Conservation (phyloP, 1,140 invertebrate species). For the Eriocheir sinensis region DNA sequence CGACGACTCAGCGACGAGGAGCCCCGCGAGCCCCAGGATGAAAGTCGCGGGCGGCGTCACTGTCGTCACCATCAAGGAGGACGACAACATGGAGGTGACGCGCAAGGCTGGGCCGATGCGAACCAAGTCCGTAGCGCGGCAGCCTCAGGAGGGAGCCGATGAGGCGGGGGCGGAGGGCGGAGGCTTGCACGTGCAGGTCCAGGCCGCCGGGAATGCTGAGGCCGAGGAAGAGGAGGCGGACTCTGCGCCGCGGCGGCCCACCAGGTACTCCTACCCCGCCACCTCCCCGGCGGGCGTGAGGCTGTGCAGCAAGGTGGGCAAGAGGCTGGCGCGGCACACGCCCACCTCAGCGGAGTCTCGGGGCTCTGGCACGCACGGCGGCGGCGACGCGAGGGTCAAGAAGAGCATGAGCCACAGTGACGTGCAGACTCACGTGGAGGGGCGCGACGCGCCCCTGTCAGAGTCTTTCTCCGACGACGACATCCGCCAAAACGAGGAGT, state of each 20-base stretch:
- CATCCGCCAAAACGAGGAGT: slow-evolving; percentile 63
- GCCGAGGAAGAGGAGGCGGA: background rate
- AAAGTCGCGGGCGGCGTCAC: slow-evolving; percentile 42
- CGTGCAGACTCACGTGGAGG: slow-evolving; percentile 58
- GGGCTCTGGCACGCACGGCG: background rate
- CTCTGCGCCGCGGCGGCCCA: background rate
- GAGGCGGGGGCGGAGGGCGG: background rate
- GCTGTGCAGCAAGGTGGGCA: slow-evolving; percentile 53
- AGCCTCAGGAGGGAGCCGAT: slow-evolving; percentile 12
- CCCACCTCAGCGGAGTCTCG: slow-evolving; percentile 33
- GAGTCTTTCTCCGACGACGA: slow-evolving; percentile 76
- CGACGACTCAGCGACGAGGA: slow-evolving; percentile 35
- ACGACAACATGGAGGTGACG: slow-evolving; percentile 54
- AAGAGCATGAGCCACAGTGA: slow-evolving; percentile 70
- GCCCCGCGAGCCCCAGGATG: background rate
- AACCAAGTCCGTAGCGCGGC: background rate
- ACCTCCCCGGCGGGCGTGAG: slow-evolving; percentile 23
- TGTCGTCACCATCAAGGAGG: slow-evolving; percentile 66
- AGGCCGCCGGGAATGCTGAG: background rate
- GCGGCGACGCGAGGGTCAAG: slow-evolving; percentile 40
- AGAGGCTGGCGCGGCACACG: slow-evolving; percentile 41
- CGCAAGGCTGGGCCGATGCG: slow-evolving; percentile 41
- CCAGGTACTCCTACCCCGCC: slow-evolving; percentile 63
- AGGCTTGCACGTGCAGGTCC: background rate
- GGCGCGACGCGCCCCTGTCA: background rate